Percentiles rank a stretch among this genome's conserved stretches.
phyloP scores from a whole-genome alignment of 2,797 vertebrate genomes.

The Acrocephalus scirpaceus region DNA sequence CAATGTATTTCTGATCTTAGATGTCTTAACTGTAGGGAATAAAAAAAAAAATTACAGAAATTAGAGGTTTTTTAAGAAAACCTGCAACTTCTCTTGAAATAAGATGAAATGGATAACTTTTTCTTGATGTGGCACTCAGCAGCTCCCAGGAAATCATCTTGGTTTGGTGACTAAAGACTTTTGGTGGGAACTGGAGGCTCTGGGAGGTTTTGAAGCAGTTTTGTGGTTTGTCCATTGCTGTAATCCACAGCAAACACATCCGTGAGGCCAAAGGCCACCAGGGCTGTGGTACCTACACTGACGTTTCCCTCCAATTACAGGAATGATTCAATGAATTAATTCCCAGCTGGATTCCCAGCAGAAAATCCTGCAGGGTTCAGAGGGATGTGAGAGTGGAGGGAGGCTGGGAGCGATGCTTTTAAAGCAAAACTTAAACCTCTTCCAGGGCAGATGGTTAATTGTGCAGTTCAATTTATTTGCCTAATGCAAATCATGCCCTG shows the following conservation, averaged over 20 bases:
- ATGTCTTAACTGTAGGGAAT: not conserved
- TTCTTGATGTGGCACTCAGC: not conserved
- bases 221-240: not conserved
- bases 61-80: not conserved
- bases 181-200: not conserved
- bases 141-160: not conserved
- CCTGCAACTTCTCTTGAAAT: not conserved
- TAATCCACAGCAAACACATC: not conserved
- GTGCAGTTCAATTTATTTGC: conserved; percentile 27
- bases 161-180: not conserved
- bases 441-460: conserved; percentile 53
- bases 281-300: not conserved
- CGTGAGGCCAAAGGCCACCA: not conserved
- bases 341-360: not conserved
- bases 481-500: conserved; percentile 30
- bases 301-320: not conserved
- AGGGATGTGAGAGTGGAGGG: not conserved
- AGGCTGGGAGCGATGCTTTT: conserved; percentile 23
- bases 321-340: not conserved
- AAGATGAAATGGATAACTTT: not conserved
- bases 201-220: not conserved
- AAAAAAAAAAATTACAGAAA: not conserved
- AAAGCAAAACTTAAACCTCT: not conserved
- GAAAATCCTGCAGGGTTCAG: not conserved
- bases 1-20: not conserved